Percentiles rank a stretch among this genome's conserved stretches.
phyloP scores from a whole-genome alignment of 2,113 vertebrate genomes.

The Ciconia stormi region DNA sequence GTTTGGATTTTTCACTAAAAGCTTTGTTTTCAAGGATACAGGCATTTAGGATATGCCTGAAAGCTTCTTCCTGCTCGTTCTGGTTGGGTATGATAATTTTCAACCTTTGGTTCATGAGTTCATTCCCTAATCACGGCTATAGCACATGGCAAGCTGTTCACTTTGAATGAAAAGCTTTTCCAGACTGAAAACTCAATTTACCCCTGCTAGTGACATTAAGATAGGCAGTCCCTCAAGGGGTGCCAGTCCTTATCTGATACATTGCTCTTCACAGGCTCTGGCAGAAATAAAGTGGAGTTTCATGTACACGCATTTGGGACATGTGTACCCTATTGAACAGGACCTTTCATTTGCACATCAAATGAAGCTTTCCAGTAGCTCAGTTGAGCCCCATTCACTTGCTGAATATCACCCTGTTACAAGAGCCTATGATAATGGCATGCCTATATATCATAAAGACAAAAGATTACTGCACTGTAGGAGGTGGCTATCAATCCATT shows the following conservation, averaged over 20 bases:
- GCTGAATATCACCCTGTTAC: not conserved
- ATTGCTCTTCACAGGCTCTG: not conserved
- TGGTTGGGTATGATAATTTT: not conserved
- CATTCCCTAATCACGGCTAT: not conserved
- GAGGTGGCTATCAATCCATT: constrained; percentile 1
- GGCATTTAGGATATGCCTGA: not conserved
- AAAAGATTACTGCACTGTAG: not conserved
- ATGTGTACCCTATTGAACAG: constrained; percentile 6
- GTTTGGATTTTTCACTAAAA: not conserved
- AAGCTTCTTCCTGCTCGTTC: not conserved
- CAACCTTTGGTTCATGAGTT: not conserved
- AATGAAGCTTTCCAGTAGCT: not conserved
- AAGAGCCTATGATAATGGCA: not conserved
- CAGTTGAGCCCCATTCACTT: not conserved
- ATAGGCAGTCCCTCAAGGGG: constrained; percentile 31
- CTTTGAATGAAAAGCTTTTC: constrained; percentile 45
- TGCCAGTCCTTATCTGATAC: constrained; percentile 35
- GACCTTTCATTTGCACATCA: constrained; percentile 42
- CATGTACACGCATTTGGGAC: not conserved
- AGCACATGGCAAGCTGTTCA: not conserved
- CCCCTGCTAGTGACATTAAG: constrained; percentile 20
- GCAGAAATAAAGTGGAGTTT: constrained; percentile 27
- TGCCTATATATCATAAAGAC: not conserved
- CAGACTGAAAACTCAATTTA: constrained; percentile 52
- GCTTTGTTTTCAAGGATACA: not conserved